These are phyloP conservation scores for Erythrocebus patas DNA, from an alignment of 2,113 vertebrate genomes.

Conservation along the genomic window DNA sequence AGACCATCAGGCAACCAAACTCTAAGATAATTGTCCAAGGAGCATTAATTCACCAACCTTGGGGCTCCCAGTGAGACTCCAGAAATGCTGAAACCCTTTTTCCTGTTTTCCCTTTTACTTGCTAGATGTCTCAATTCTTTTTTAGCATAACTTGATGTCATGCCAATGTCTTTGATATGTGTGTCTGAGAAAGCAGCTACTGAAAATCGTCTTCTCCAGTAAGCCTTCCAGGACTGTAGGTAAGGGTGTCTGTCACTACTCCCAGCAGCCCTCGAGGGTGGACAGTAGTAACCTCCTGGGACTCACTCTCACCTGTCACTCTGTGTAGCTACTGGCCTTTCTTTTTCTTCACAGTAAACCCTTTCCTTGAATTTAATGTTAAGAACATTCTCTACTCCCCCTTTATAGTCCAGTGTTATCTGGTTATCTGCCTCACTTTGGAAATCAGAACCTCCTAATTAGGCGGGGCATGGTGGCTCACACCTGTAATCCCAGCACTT, in stretches of 20 bases:
- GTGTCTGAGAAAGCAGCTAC: not conserved
- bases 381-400: not conserved
- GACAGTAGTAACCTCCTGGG: not conserved
- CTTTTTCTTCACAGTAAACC: not conserved
- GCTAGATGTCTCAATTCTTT: not conserved
- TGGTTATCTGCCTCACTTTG: not conserved
- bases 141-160: not conserved
- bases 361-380: not conserved
- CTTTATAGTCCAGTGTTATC: not conserved
- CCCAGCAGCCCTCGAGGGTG: not conserved
- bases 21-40: not conserved
- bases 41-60: not conserved
- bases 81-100: not conserved
- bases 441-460: not conserved
- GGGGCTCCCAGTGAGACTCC: not conserved
- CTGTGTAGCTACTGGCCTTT: not conserved
- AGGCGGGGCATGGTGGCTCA: too few species aligned
- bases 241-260: not conserved
- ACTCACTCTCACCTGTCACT: not conserved
- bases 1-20: not conserved
- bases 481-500: too few species aligned
- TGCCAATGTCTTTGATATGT: not conserved
- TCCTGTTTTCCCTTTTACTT: not conserved
- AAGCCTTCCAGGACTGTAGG: not conserved
- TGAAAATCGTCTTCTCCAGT: not conserved